These are phyloP conservation scores for Ranitomeya imitator DNA, from an alignment of 2,113 vertebrate species.

Conservation along the genomic window DNA sequence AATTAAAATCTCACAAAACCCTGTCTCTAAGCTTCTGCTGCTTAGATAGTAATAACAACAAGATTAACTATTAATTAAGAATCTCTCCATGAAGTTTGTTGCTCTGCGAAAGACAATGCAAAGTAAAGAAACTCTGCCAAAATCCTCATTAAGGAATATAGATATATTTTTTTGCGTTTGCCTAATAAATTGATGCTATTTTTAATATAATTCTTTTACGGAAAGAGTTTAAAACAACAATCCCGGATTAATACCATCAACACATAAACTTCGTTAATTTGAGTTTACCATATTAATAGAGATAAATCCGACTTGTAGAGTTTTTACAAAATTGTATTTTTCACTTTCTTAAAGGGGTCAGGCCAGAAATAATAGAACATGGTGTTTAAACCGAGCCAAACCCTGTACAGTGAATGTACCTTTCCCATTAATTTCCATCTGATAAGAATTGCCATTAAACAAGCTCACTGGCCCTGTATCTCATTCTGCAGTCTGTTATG, in stretches of 20 bases:
- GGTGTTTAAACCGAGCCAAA: no score
- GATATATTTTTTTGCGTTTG: background rate
- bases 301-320: background rate
- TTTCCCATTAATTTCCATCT: no score
- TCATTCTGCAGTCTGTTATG: no score
- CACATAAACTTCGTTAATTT: background rate
- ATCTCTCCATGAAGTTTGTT: slow-evolving; percentile 48
- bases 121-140: slow-evolving; percentile 2
- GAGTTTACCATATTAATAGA: background rate
- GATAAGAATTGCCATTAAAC: no score
- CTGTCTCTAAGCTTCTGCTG: slow-evolving; percentile 48
- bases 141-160: slow-evolving; percentile 39
- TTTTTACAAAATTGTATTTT: background rate
- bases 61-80: slow-evolving; percentile 58
- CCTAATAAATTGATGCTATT: slow-evolving; percentile 7
- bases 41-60: slow-evolving; percentile 56
- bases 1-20: slow-evolving; percentile 57
- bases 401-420: no score
- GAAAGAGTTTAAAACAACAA: background rate
- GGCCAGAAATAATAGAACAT: no score
- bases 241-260: slow-evolving; percentile 19
- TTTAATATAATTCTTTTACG: background rate
- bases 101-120: slow-evolving; percentile 35
- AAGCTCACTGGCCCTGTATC: no score
- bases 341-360: background rate